phyloP scores from a whole-genome alignment of 2,888 invertebrate genomes.

The Proisotoma minuta region DNA sequence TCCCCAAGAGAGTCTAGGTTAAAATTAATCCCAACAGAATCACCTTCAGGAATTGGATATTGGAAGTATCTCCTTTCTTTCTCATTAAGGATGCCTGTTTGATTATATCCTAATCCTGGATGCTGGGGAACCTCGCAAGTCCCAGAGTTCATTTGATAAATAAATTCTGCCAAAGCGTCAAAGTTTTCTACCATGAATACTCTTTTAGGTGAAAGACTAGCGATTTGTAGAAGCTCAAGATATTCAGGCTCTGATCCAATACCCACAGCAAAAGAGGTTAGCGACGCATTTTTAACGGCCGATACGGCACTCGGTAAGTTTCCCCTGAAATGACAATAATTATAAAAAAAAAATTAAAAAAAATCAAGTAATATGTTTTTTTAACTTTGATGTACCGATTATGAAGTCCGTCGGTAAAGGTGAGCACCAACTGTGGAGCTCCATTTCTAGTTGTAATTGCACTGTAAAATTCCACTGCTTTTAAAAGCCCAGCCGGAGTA shows the following conservation, averaged over 20 bases:
- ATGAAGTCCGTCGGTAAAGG: conserved; percentile 30
- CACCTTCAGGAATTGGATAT: conserved; percentile 12
- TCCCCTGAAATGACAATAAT: neutral
- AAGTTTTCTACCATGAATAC: conserved; percentile 19
- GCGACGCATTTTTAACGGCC: neutral
- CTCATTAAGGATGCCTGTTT: conserved; percentile 16
- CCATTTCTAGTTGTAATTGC: conserved; percentile 4
- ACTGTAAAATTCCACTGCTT: conserved; percentile 10
- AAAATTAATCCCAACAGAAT: conserved; percentile 26
- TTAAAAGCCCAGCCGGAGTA: conserved; percentile 17
- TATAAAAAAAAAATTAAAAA: too few species aligned
- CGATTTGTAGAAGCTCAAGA: conserved; percentile 22
- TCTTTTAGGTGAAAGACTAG: conserved; percentile 9
- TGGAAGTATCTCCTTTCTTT: conserved; percentile 26
- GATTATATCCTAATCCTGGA: conserved; percentile 13
- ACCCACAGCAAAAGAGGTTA: conserved; percentile 30
- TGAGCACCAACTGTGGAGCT: conserved; percentile 20
- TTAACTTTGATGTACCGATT: neutral
- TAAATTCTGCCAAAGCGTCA: conserved; percentile 24
- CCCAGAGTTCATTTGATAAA: conserved; percentile 19
- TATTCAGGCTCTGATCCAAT: conserved; percentile 16
- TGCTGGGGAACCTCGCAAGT: conserved; percentile 31
- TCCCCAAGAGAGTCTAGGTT: conserved; percentile 4
- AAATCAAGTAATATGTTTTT: too few species aligned
- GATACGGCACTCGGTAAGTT: neutral